Conservation (phyloP, 64 coral and sea anemone species). For the Stichodactyla mertensii region DNA sequence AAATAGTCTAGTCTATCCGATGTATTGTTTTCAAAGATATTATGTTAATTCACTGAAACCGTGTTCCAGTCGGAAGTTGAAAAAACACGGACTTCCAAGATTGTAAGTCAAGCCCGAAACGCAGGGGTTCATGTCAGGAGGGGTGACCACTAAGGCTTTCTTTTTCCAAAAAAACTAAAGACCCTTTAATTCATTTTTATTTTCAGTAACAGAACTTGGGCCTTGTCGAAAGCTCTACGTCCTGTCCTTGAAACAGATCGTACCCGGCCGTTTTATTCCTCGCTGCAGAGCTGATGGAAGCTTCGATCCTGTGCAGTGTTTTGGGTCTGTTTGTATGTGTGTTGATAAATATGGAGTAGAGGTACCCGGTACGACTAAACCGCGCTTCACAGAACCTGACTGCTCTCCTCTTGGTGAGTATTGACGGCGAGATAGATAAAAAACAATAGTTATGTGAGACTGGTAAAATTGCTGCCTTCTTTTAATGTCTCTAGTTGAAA, state of each 20-base stretch:
- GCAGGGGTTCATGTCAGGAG: too few species aligned
- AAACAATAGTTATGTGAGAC: too few species aligned
- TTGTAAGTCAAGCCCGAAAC: too few species aligned
- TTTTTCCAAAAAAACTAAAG: too few species aligned
- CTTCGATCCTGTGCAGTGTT: conserved; percentile 72
- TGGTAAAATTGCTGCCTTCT: too few species aligned
- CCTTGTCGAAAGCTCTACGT: conserved; percentile 51
- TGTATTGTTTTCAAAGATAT: too few species aligned
- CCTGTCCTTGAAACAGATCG: conserved; percentile 58
- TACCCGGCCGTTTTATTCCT: conserved; percentile 77
- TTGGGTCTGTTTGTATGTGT: conserved; percentile 78
- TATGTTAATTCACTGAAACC: too few species aligned
- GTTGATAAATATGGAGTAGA: conserved; percentile 66
- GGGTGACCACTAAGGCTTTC: too few species aligned
- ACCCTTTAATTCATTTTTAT: background rate
- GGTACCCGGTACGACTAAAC: conserved; percentile 68
- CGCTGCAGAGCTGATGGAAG: conserved; percentile 75
- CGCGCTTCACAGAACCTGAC: conserved; percentile 67
- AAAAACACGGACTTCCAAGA: too few species aligned
- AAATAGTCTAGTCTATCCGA: too few species aligned
- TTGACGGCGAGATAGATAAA: background rate
- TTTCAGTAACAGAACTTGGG: conserved; percentile 37
- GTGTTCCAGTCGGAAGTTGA: too few species aligned
- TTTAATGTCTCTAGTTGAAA: too few species aligned
- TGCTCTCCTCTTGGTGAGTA: conserved; percentile 60